phyloP scores from a whole-genome alignment of 2,888 invertebrate genomes.

The Drosophila emarginata region DNA sequence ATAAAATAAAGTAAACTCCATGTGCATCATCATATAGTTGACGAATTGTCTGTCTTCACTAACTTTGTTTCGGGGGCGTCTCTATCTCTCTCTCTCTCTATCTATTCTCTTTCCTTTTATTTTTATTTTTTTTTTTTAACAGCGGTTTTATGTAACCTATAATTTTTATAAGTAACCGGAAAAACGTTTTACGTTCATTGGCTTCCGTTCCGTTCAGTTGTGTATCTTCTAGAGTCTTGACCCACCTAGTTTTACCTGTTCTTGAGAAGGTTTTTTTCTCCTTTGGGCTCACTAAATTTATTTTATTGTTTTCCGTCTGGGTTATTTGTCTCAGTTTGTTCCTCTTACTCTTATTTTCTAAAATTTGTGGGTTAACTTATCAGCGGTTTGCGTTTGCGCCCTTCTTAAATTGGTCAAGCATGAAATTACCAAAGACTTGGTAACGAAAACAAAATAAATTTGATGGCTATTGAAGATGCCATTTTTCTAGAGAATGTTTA shows the following conservation, averaged over 20 bases:
- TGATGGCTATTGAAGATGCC: background rate
- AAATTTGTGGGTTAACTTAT: slow-evolving; percentile 18
- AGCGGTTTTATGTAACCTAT: slow-evolving; percentile 58
- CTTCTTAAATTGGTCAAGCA: slow-evolving; percentile 28
- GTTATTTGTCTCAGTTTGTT: slow-evolving; percentile 45
- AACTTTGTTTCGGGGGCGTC: background rate
- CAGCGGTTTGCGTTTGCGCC: slow-evolving; percentile 38
- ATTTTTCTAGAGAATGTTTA: no score
- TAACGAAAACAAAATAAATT: background rate
- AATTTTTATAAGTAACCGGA: slow-evolving; percentile 70
- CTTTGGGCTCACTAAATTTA: slow-evolving; percentile 8
- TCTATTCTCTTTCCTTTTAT: slow-evolving; percentile 1
- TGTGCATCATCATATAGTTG: slow-evolving; percentile 44
- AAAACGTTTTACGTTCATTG: slow-evolving; percentile 55
- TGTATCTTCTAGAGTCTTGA: slow-evolving; percentile 24
- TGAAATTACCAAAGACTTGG: slow-evolving; percentile 37
- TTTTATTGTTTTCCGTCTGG: slow-evolving; percentile 29
- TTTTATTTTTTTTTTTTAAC: slow-evolving; percentile 1
- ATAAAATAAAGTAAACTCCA: slow-evolving; percentile 50
- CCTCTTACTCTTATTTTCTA: background rate
- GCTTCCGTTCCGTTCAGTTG: slow-evolving; percentile 36
- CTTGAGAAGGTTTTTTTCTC: slow-evolving; percentile 6
- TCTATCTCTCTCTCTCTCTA: background rate
- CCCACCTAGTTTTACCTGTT: slow-evolving; percentile 38
- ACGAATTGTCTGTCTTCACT: slow-evolving; percentile 46